phyloP scores from a whole-genome alignment of 2,888 invertebrate genomes.

The Erebia palarica region DNA sequence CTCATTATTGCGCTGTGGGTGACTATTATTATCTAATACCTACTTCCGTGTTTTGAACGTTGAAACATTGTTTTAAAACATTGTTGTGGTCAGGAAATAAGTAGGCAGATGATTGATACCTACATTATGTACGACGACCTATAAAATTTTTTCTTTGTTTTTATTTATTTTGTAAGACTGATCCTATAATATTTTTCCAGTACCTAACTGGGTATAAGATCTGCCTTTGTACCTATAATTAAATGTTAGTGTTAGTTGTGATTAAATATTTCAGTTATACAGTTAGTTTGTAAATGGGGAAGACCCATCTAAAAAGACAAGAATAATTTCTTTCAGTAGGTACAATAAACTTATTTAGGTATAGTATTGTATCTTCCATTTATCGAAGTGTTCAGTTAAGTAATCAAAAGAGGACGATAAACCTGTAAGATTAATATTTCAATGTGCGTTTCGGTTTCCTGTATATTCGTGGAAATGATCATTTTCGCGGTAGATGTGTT shows the following conservation, averaged over 20 bases:
- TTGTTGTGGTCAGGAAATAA: conserved; percentile 4
- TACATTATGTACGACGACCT: background rate
- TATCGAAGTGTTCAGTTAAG: too few species aligned
- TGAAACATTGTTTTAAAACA: background rate
- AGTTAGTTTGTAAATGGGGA: background rate
- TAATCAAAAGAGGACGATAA: conserved; percentile 15
- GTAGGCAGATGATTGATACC: background rate
- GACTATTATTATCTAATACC: conserved; percentile 17
- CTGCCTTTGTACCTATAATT: too few species aligned
- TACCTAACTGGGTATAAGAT: too few species aligned
- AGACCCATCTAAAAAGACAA: too few species aligned
- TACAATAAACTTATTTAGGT: too few species aligned
- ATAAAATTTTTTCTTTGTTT: too few species aligned
- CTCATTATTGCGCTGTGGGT: conserved; percentile 28
- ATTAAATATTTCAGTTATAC: too few species aligned
- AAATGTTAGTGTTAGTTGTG: too few species aligned
- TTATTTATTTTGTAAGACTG: too few species aligned
- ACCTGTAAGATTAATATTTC: conserved; percentile 43
- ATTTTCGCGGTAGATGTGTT: conserved; percentile 68
- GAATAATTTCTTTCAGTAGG: too few species aligned
- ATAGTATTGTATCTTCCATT: too few species aligned
- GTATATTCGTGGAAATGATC: conserved; percentile 73
- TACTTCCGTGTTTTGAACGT: conserved; percentile 17
- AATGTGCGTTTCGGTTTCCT: conserved; percentile 60
- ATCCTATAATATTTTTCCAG: too few species aligned